Conservation (phyloP, 2,113 vertebrate species). For the Callorhinus ursinus region DNA sequence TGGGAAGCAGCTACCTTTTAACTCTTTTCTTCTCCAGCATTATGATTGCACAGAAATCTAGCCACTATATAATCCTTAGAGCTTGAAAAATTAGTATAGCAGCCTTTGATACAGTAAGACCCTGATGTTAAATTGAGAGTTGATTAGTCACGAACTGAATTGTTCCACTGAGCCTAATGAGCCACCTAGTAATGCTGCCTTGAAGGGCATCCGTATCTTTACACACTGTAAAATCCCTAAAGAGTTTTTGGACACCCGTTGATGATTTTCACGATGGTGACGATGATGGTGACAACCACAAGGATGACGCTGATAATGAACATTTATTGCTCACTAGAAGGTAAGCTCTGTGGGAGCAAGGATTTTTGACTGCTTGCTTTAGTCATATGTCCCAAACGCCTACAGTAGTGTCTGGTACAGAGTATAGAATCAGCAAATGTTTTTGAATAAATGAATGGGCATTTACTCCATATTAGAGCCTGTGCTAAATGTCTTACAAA, state of each 20-base stretch:
- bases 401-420: not conserved
- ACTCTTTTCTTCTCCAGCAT: not conserved
- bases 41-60: not conserved
- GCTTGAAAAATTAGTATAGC: not conserved
- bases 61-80: not conserved
- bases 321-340: not conserved
- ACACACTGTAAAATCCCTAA: not conserved
- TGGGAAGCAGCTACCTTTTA: not conserved
- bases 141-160: conserved; percentile 15
- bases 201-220: not conserved
- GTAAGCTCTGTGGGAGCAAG: not conserved
- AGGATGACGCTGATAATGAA: not conserved
- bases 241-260: not conserved
- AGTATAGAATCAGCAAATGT: not conserved
- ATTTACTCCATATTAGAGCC: not conserved
- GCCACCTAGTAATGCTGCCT: not conserved
- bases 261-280: not conserved
- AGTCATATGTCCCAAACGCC: not conserved
- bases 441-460: not conserved
- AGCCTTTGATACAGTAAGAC: not conserved
- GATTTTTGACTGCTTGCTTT: not conserved
- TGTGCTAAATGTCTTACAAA: not conserved
- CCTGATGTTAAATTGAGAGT: conserved; percentile 13
- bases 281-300: not conserved
- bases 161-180: not conserved